A percentile compares a stretch with the other conserved stretches of the same genome.
phyloP scores from a whole-genome alignment of 2,888 invertebrate species.

The Pedicia rivosa region DNA sequence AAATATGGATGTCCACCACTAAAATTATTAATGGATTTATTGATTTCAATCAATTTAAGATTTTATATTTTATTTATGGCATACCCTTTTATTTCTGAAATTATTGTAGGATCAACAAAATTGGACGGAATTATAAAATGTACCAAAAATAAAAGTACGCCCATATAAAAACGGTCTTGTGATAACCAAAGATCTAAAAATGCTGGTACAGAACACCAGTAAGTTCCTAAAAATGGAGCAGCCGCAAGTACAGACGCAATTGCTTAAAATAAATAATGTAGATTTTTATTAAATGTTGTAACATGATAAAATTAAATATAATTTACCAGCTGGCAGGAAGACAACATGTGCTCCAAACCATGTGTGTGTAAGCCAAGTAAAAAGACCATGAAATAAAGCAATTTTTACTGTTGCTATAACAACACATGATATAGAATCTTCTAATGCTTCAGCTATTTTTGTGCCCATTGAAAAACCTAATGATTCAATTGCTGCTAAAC shows the following conservation, averaged over 20 bases:
- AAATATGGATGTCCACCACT: constrained; percentile 93
- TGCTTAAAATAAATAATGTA: constrained; percentile 14
- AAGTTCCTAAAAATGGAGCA: constrained; percentile 90
- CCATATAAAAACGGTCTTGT: constrained; percentile 68
- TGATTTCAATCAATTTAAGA: not conserved
- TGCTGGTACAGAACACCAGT: constrained; percentile 89
- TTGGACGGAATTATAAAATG: constrained; percentile 77
- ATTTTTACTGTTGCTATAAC: constrained; percentile 94
- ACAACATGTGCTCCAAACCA: constrained; percentile 89
- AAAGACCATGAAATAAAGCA: constrained; percentile 91
- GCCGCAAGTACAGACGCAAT: constrained; percentile 86
- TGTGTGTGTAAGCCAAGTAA: constrained; percentile 96
- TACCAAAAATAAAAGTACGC: constrained; percentile 61
- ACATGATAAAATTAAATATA: constrained; percentile 36
- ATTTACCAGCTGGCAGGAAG: constrained; percentile 86
- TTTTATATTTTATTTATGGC: not conserved
- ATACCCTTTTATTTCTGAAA: constrained; percentile 93
- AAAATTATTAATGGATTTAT: constrained; percentile 11
- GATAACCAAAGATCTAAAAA: constrained; percentile 89
- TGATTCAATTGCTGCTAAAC: constrained; percentile 72
- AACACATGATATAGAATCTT: constrained; percentile 83
- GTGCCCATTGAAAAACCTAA: constrained; percentile 65
- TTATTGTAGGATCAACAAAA: constrained; percentile 89
- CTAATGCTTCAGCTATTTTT: constrained; percentile 65
- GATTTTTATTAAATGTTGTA: not conserved